Conservation (phyloP, 2,888 invertebrate genomes). For the Brachyptera putata region DNA sequence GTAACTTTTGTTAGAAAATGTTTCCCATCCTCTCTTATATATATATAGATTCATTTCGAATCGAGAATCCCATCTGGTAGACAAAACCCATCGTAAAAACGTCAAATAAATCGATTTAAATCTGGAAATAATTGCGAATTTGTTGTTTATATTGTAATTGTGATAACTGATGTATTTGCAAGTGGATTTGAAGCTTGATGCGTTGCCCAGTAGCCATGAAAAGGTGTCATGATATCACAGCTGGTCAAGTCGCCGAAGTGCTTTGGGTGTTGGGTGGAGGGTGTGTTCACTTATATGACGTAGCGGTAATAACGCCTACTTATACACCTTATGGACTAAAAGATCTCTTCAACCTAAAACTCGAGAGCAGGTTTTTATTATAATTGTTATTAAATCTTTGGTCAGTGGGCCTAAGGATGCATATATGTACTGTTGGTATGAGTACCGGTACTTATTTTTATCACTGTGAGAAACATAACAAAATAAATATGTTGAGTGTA, state of each 20-base stretch:
- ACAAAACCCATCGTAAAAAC: not conserved
- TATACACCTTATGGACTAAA: no score
- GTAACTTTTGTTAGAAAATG: conserved; percentile 7
- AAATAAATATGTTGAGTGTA: no score
- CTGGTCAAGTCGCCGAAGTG: not conserved
- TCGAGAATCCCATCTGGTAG: conserved; percentile 2
- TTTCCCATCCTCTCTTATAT: not conserved
- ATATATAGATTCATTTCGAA: not conserved
- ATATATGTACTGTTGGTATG: no score
- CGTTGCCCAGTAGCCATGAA: not conserved
- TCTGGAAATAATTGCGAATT: not conserved
- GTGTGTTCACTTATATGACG: conserved; percentile 1
- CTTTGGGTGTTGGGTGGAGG: not conserved
- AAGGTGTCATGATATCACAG: conserved; percentile 4
- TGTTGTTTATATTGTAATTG: not conserved
- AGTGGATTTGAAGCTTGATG: not conserved
- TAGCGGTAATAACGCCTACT: not conserved
- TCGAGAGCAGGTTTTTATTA: no score
- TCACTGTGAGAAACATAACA: no score
- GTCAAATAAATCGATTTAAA: not conserved
- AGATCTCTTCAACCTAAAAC: no score
- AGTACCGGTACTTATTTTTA: no score
- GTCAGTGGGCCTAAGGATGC: no score
- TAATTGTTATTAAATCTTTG: no score
- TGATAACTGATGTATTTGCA: not conserved